These are phyloP conservation scores for Dolichomitus sp. DNA, from an alignment of 2,888 invertebrate species.

Conservation along the genomic window DNA sequence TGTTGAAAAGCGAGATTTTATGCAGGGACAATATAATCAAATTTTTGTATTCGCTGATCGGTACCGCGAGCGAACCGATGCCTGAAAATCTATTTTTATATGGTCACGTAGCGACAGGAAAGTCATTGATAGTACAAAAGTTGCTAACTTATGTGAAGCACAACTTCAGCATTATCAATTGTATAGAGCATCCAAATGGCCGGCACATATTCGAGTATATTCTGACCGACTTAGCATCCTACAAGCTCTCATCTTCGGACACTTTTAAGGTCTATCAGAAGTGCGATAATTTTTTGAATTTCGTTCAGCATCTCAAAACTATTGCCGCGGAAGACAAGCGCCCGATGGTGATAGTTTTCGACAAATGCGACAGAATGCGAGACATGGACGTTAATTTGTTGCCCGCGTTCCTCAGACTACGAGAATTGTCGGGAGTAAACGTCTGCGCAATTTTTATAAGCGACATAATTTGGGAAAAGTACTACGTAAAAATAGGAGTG, in stretches of 20 bases:
- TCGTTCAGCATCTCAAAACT: slow-evolving; percentile 87
- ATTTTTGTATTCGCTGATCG: slow-evolving; percentile 87
- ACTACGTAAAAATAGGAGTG: slow-evolving; percentile 90
- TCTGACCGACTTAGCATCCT: slow-evolving; percentile 88
- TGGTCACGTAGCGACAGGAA: slow-evolving; percentile 95
- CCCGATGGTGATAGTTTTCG: slow-evolving; percentile 91
- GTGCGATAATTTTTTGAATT: slow-evolving; percentile 91
- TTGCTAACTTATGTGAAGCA: slow-evolving; percentile 88
- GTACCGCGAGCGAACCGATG: slow-evolving; percentile 88
- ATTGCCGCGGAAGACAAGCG: slow-evolving; percentile 83
- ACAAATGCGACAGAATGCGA: slow-evolving; percentile 93
- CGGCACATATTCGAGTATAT: slow-evolving; percentile 93
- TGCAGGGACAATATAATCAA: slow-evolving; percentile 87
- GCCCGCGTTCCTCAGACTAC: slow-evolving; percentile 91
- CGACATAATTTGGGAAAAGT: slow-evolving; percentile 94
- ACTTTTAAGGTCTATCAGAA: slow-evolving; percentile 86
- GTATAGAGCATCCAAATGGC: slow-evolving; percentile 93
- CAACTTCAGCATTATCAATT: slow-evolving; percentile 90
- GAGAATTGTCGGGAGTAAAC: slow-evolving; percentile 91
- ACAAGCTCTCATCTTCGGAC: slow-evolving; percentile 83
- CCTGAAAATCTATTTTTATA: slow-evolving; percentile 92
- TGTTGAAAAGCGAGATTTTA: slow-evolving; percentile 82
- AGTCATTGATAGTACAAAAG: slow-evolving; percentile 90
- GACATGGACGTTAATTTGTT: slow-evolving; percentile 92
- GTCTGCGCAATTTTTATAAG: slow-evolving; percentile 93